Conservation (phyloP, 2,888 invertebrate species). For the Augiades crinisus region DNA sequence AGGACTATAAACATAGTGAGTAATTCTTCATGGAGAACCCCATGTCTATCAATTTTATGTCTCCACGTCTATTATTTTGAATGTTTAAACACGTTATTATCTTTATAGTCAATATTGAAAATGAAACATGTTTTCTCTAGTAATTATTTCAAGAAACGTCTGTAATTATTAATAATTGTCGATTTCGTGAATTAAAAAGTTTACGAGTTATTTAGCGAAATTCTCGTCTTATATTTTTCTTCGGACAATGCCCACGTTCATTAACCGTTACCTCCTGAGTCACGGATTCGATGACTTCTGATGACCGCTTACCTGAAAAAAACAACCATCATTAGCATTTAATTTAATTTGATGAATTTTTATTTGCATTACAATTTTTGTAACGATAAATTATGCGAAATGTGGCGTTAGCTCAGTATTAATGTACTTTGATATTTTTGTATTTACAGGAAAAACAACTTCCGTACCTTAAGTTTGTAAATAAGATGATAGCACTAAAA, state of each 20-base stretch:
- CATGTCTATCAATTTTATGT: too few species aligned
- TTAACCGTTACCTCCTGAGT: conserved; percentile 25
- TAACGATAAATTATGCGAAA: neutral
- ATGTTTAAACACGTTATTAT: too few species aligned
- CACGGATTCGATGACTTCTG: conserved; percentile 19
- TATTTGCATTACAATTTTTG: neutral
- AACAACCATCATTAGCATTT: conserved; percentile 16
- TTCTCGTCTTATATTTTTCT: conserved; percentile 11
- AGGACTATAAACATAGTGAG: too few species aligned
- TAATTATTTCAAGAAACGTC: too few species aligned
- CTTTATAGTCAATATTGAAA: too few species aligned
- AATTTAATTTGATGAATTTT: conserved; percentile 4
- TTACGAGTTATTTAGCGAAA: conserved; percentile 8
- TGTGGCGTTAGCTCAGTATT: neutral
- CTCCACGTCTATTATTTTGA: too few species aligned
- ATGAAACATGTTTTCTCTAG: too few species aligned
- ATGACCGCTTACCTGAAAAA: conserved; percentile 25
- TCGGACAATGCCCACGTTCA: conserved; percentile 22
- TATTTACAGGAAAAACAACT: too few species aligned
- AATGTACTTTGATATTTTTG: neutral
- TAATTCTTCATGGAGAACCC: too few species aligned
- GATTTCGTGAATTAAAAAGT: conserved; percentile 1
- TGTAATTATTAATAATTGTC: too few species aligned
- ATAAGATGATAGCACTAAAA: too few species aligned
- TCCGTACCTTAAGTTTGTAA: too few species aligned